Evolutionary conservation across 30 jellyfish, hydroid and myxozoan genomes (phyloP), one percentile per base, ranked within the genome.

Genomic region (Hydractinia echinata): DNA sequence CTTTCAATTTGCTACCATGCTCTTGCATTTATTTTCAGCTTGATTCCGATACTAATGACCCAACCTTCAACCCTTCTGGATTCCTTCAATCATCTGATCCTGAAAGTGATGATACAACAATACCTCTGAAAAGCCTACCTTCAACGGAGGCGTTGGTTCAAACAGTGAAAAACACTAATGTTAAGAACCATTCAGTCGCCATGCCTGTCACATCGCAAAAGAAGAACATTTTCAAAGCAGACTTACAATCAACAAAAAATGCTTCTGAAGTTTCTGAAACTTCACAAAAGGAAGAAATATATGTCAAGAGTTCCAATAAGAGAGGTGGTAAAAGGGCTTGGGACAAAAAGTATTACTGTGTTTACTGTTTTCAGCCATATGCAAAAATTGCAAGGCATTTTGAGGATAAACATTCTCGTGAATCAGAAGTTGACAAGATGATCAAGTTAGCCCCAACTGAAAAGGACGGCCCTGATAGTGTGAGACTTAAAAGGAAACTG

Each of bases 341-440:
- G 19, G 78, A 67, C 50, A 67, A 67, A 67, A 67, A 1, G 51
- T 67, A 67, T 21, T 67, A 67, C 50, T 67, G 78, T 21, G 51
- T 21, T 67, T 67, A 13, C 11, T 71, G 81, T 50, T 20, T 8
- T 19, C 30, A 71, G 67, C 55, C 55, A 71, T 71, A 8, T 15
- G 9, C 66, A 71, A 71, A 71, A 20, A 30, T 71, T 9, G 10
- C 55, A 5, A 7, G 81, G 60, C 81, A 71, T 3, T 20, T 5
- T 71, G 81, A 71, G 51, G 81, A 71, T 50, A 7, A 5, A 5
- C 81, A 71, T 58, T 14, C 44, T 7, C 18, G 8, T 7, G 61
- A 30, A 20, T 30, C 10, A 20, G 68, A 71, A 15, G 81, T 30
- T 71, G 14, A 7, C 18, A 7, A 20, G 10, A 8, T 71, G 10